Evolutionary conservation across 2,888 invertebrate genomes (phyloP).

Genomic region (Trachelus iudaicus): DNA sequence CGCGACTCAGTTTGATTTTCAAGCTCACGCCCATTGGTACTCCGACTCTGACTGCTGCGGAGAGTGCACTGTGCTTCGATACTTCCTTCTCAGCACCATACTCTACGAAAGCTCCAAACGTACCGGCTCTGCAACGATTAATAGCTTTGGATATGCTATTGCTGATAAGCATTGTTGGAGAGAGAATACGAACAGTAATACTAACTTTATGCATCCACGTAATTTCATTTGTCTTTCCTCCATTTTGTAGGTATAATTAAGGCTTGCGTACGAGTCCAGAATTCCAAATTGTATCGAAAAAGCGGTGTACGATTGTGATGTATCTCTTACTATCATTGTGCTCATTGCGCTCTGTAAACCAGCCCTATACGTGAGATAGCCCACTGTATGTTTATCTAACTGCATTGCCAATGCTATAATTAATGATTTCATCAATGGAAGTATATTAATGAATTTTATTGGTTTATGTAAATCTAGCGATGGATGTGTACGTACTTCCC

Average conservation of each 20-base stretch:
- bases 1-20: constrained; percentile 86
- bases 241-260: constrained; percentile 84
- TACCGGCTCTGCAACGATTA: constrained; percentile 75
- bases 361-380: constrained; percentile 86
- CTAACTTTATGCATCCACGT: constrained; percentile 82
- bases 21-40: constrained; percentile 89
- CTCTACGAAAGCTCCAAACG: constrained; percentile 87
- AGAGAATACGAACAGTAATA: constrained; percentile 33
- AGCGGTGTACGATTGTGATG: constrained; percentile 58
- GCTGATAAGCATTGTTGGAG: neutral
- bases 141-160: neutral
- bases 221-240: constrained; percentile 83
- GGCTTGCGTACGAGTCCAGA: constrained; percentile 80
- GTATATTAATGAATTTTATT: constrained; percentile 4
- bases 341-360: constrained; percentile 76
- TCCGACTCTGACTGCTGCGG: constrained; percentile 87
- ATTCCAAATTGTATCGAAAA: constrained; percentile 82
- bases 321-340: constrained; percentile 83
- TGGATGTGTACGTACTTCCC: constrained; percentile 72
- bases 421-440: constrained; percentile 17
- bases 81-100: constrained; percentile 95
- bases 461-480: neutral
- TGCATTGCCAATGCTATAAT: constrained; percentile 82
- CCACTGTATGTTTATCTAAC: constrained; percentile 87
- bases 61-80: constrained; percentile 87